phyloP scores from a whole-genome alignment of 2,888 invertebrate species.

The Chloroclysta siterata region DNA sequence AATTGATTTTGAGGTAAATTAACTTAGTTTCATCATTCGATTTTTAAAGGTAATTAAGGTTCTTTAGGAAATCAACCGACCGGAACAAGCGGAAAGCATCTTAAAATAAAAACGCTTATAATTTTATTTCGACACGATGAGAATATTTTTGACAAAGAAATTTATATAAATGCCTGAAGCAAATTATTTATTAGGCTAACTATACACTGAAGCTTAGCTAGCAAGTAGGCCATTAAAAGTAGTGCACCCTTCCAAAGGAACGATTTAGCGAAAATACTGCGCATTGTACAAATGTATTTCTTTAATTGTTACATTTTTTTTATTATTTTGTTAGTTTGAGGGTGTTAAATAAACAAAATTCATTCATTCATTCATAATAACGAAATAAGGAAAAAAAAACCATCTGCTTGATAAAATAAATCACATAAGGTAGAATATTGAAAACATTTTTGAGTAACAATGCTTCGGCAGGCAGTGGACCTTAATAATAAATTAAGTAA shows the following conservation, averaged over 20 bases:
- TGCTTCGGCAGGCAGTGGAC: neutral
- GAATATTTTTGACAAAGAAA: neutral
- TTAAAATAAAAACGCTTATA: conserved; percentile 24
- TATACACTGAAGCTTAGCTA: neutral
- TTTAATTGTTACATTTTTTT: too few species aligned
- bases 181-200: neutral
- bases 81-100: conserved; percentile 24
- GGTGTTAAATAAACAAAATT: too few species aligned
- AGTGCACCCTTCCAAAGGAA: too few species aligned
- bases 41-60: conserved; percentile 38
- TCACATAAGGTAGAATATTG: too few species aligned
- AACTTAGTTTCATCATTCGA: conserved; percentile 39
- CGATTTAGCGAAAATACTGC: too few species aligned
- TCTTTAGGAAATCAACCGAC: conserved; percentile 35
- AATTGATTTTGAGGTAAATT: conserved; percentile 40
- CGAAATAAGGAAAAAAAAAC: too few species aligned
- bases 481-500: neutral
- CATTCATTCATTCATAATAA: too few species aligned
- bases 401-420: neutral
- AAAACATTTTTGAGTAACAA: neutral
- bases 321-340: too few species aligned
- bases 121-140: neutral
- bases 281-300: too few species aligned
- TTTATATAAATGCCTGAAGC: neutral
- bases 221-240: neutral